Percentiles rank a stretch among this genome's conserved stretches.
These are phyloP conservation scores for Ips nitidus DNA, from an alignment of 1,140 invertebrate species.

Conservation along the genomic window DNA sequence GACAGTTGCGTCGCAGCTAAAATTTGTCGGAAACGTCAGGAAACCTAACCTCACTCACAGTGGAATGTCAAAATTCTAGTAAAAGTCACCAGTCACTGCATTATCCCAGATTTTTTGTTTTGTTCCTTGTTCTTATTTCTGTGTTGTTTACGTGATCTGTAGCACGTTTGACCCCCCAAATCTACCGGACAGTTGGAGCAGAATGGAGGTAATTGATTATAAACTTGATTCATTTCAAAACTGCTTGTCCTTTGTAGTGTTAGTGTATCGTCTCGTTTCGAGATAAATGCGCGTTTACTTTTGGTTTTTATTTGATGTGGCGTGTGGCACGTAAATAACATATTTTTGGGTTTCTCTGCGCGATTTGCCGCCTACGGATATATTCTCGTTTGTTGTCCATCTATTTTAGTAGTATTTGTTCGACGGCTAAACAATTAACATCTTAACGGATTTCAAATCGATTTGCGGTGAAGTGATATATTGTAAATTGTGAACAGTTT, in stretches of 20 bases:
- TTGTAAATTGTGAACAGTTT: slow-evolving; percentile 3
- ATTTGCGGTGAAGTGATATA: not conserved
- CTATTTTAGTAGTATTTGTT: slow-evolving; percentile 5
- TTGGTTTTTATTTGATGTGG: slow-evolving; percentile 7
- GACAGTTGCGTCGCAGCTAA: no score
- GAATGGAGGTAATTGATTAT: slow-evolving; percentile 20
- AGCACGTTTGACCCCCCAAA: slow-evolving; percentile 2
- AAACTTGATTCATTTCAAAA: not conserved
- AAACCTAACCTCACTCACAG: slow-evolving; percentile 14
- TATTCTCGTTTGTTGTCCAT: slow-evolving; percentile 3
- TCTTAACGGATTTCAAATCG: not conserved
- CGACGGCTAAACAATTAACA: no score
- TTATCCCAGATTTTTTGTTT: not conserved
- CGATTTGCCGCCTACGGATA: slow-evolving; percentile 9
- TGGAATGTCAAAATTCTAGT: slow-evolving; percentile 21
- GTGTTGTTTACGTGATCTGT: slow-evolving; percentile 13
- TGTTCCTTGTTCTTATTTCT: no score
- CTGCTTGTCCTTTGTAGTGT: not conserved
- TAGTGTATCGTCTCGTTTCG: not conserved
- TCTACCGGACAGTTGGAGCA: not conserved
- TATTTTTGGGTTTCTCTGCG: slow-evolving; percentile 10
- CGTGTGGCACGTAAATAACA: slow-evolving; percentile 3
- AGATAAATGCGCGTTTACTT: slow-evolving; percentile 9
- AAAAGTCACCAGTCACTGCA: slow-evolving; percentile 14
- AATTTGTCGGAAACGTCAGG: no score